These are phyloP conservation scores for Orussus abietinus DNA, from an alignment of 1,140 invertebrate genomes.

Conservation along the genomic window DNA sequence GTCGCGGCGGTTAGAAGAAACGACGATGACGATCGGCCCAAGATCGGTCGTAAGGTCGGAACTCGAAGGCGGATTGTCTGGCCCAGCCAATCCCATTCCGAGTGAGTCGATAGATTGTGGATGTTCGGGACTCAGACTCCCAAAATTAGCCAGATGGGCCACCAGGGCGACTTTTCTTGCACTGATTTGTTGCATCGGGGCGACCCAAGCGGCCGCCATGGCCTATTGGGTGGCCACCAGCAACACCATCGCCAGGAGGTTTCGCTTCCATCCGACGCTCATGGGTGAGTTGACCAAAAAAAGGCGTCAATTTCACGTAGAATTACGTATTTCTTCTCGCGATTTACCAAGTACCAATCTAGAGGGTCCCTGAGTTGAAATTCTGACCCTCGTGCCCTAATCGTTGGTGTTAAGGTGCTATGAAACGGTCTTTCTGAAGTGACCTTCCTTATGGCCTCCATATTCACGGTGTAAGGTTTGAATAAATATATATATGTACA, in stretches of 20 bases:
- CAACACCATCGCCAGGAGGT: constrained; percentile 52
- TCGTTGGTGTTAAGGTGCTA: too few relatives aligned
- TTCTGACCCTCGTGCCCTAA: too few relatives aligned
- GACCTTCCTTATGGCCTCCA: too few relatives aligned
- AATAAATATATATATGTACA: too few relatives aligned
- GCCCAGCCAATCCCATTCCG: constrained; percentile 46
- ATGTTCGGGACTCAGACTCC: constrained; percentile 54
- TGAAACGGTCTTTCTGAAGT: too few relatives aligned
- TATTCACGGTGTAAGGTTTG: too few relatives aligned
- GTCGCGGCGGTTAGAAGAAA: constrained; percentile 16
- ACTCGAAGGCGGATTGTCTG: constrained; percentile 43
- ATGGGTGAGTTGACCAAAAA: constrained; percentile 56
- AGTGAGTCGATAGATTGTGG: constrained; percentile 61
- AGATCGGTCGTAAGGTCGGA: constrained; percentile 43
- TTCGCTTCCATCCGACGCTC: constrained; percentile 48
- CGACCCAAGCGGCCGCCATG: constrained; percentile 55
- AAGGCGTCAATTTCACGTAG: too few relatives aligned
- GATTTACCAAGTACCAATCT: too few relatives aligned
- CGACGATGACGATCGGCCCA: constrained; percentile 29
- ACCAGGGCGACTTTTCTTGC: constrained; percentile 55
- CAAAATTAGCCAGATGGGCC: constrained; percentile 57
- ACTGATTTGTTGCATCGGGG: constrained; percentile 52
- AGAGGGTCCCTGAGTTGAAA: too few relatives aligned
- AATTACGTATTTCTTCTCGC: too few relatives aligned
- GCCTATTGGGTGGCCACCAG: constrained; percentile 58